Evolutionary conservation across 2,888 invertebrate species (phyloP).

Genomic region (Furcula furcula): DNA sequence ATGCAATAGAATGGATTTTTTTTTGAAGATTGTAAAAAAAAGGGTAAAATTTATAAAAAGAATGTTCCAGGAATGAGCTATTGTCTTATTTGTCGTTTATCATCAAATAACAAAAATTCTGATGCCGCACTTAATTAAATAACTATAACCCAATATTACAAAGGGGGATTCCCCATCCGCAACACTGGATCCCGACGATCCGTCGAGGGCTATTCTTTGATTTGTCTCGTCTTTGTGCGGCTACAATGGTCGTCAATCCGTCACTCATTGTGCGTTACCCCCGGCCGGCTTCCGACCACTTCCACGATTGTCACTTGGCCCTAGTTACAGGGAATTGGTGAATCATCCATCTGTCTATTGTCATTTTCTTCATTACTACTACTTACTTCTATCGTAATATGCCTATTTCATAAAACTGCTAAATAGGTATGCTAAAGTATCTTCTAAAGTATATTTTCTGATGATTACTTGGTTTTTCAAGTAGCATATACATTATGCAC

Average conservation of each 20-base stretch:
- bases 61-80: too few relatives aligned
- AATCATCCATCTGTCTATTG: slow-evolving; percentile 31
- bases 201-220: slow-evolving; percentile 42
- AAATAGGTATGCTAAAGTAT: too few relatives aligned
- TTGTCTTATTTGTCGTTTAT: neutral
- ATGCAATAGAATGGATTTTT: too few relatives aligned
- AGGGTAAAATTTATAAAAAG: too few relatives aligned
- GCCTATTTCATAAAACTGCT: too few relatives aligned
- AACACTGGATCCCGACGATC: slow-evolving; percentile 14
- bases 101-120: slow-evolving; percentile 7
- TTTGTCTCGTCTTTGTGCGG: slow-evolving; percentile 47
- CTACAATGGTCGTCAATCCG: slow-evolving; percentile 53
- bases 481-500: too few relatives aligned
- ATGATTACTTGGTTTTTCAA: too few relatives aligned
- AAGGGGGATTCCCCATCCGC: slow-evolving; percentile 28
- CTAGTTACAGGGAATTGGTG: slow-evolving; percentile 25
- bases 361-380: slow-evolving; percentile 23
- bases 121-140: slow-evolving; percentile 34
- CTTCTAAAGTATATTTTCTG: too few relatives aligned
- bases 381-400: too few relatives aligned
- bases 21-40: too few relatives aligned
- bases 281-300: slow-evolving; percentile 35
- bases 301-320: slow-evolving; percentile 33
- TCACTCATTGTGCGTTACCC: slow-evolving; percentile 45
- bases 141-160: slow-evolving; percentile 27